Evolutionary conservation across 2,888 invertebrate genomes (phyloP), one percentile per base, ranked within the genome.

Genomic region (Philereme transversata): DNA sequence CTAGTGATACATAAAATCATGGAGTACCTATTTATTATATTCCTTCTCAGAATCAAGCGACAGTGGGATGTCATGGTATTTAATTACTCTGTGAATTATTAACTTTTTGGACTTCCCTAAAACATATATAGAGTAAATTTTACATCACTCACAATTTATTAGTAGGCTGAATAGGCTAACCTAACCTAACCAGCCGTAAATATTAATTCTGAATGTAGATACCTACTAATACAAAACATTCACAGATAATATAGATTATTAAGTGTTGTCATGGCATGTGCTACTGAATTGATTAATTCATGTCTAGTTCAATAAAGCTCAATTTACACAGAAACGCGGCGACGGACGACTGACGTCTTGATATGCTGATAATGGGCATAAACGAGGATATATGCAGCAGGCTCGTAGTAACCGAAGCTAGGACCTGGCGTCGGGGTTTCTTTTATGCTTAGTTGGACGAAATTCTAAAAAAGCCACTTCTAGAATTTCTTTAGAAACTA

Each of bases 271-370:
- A 70, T 69, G 71, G 70, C 69, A 64, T 65, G 60, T 72, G 67
- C 68, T 64, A 63, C 64, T 11, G 60, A 56, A 70, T 76, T 82
- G 81, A 79, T 77, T 83, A 82, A 86, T 86, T 84, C 83, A 84
- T 80, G 81, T 72, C 60, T 57, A 63, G 48, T 57, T 52, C 69
- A 74, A 79, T 78, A 79, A 79, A 71, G 70, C 63, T 60, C 51
- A 52, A 62, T 76, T 75, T 75, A 76, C 70, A 69, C 62, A 78
- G 77, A 79, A 82, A 74, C 67, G 69, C 71, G 22, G 60, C 64
- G 72, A 69, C n/a, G 43, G n/a, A n/a, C n/a, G n/a, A n/a, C n/a
- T 10, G 40, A 35, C 73, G 71, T 67, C 69, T 76, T 73, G 78
- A 79, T 83, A 83, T 81, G 81, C 79, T 76, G 80, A 83, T 83